Base-by-base conservation (phyloP, 23 tunicate species). In the Halocynthia aurantium region DNA sequence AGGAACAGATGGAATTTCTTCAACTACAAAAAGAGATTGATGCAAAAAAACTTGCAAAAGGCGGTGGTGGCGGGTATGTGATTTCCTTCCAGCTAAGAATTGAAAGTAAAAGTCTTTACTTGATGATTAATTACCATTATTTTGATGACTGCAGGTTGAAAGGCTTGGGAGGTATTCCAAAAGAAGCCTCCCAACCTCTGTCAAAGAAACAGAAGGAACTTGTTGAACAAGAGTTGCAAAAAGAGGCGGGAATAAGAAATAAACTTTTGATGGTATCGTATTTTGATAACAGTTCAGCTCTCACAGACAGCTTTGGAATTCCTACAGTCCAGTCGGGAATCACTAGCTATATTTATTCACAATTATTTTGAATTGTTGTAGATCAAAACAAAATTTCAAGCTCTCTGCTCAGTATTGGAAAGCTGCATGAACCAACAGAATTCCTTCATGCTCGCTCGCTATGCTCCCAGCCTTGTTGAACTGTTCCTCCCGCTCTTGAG, bases 191-290 rank as follows among this genome's bases (percentile, higher is more conserved):
- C 76, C 77, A 77, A 18, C 78, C 89, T 60, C 77, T 91, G 57
- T 70, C 83, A 63, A 92, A 86, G 73, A 92, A 92, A 51, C 98
- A 92, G 67, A 73, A 73, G 56, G 98, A 92, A 78, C 10, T 85
- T 61, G 74, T 86, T 7, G 98, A 86, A 22, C 75, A 67, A 54
- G 98, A 92, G 53, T 53, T 92, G 19, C 62, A 92, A 66, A 92
- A 77, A 60, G 98, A 92, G 69, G 54, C 79, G 17, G 86, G 0
- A 62, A 82, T 86, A 9, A 66, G 98, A 55, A 19, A 64, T 5
- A 78, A 79, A 44, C 56, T 84, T 54, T 10, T 69, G 68, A 18
- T 74, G 83, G 96, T 84, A 15, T 40, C 65, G 73, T 17, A 50
- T 20, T 12, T 60, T 60, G 64, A 60, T 58, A 58, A 58, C 18